Conservation (phyloP, 2,797 vertebrate species). For the Sphenodon punctatus region DNA sequence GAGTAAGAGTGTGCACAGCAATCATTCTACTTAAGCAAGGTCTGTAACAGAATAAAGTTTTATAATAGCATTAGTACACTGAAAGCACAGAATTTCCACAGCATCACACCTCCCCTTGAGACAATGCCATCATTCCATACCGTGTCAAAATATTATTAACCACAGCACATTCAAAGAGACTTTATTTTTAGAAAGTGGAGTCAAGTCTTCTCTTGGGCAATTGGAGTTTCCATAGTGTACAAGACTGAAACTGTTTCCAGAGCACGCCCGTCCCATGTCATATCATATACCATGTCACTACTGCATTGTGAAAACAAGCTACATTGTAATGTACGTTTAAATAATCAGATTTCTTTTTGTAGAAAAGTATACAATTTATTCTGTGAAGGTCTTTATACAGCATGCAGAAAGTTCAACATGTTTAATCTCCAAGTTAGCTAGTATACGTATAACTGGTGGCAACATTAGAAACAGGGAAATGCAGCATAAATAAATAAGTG, state of each 20-base stretch:
- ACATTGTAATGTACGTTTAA: background rate
- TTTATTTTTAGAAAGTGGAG: background rate
- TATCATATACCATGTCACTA: background rate
- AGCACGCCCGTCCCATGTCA: background rate
- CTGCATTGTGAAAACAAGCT: background rate
- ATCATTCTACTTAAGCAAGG: background rate
- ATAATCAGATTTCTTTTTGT: background rate
- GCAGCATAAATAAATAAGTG: no score
- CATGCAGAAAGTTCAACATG: no score
- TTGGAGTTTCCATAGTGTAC: background rate
- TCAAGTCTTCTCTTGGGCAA: background rate
- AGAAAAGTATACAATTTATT: no score
- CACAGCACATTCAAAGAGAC: background rate
- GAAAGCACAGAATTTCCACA: background rate
- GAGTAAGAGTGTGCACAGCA: background rate
- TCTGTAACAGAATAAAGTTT: background rate
- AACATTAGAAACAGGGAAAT: no score
- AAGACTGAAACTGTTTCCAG: background rate
- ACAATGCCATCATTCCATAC: background rate
- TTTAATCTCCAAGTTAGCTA: no score
- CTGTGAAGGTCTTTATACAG: no score
- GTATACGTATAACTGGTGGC: no score
- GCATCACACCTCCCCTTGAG: background rate
- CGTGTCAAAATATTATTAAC: background rate
- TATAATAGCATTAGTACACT: background rate